Percentiles rank a stretch among this genome's conserved stretches.
phyloP scores from a whole-genome alignment of 1,140 invertebrate species.

The Nasonia longicornis region DNA sequence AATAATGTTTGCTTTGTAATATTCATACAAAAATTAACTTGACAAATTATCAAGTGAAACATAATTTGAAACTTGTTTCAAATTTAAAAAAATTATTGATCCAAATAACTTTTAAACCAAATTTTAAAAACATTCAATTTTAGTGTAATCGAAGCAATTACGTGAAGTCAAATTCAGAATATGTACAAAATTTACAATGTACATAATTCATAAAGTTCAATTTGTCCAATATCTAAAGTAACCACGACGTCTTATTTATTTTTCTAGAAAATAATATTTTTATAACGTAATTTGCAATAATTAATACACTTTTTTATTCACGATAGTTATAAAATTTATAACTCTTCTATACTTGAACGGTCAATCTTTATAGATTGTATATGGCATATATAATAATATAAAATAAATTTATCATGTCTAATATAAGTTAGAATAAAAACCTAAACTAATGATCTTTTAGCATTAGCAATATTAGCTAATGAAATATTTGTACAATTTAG shows the following conservation, averaged over 20 bases:
- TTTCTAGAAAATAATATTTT: neutral
- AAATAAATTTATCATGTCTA: constrained; percentile 27
- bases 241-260: neutral
- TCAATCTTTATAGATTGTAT: neutral
- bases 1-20: neutral
- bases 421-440: neutral
- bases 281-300: neutral
- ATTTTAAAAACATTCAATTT: neutral
- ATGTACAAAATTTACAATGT: neutral
- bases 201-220: neutral
- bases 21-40: neutral
- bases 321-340: constrained; percentile 22
- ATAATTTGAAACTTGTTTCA: too few relatives aligned
- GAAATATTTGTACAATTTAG: constrained; percentile 11
- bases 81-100: too few relatives aligned
- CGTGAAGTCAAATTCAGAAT: neutral
- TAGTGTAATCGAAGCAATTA: neutral
- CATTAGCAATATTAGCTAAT: neutral
- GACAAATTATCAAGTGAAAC: neutral
- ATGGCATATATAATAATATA: constrained; percentile 25
- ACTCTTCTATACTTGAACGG: neutral
- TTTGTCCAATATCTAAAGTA: constrained; percentile 8
- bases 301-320: neutral
- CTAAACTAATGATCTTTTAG: neutral
- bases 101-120: neutral